Conservation (phyloP, 2,113 vertebrate genomes). For the Chaenocephalus aceratus region DNA sequence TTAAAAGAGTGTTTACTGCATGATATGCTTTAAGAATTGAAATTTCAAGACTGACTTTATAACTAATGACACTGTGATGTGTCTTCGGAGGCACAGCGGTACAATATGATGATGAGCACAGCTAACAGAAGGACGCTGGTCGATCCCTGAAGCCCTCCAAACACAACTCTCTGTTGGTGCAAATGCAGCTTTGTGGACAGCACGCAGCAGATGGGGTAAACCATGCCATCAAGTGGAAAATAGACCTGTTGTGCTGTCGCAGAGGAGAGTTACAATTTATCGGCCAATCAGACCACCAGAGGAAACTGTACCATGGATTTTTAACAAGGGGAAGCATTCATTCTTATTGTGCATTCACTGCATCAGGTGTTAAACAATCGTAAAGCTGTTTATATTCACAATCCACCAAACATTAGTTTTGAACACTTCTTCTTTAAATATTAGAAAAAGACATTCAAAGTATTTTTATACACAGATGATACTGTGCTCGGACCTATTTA, state of each 20-base stretch:
- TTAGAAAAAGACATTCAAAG: not conserved
- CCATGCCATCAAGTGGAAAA: conserved; percentile 85
- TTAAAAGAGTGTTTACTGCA: not conserved
- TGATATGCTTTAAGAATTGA: conserved; percentile 18
- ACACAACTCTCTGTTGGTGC: conserved; percentile 72
- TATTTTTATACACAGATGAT: not conserved
- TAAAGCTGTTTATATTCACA: conserved; percentile 14
- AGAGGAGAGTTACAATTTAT: conserved; percentile 68
- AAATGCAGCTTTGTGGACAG: conserved; percentile 72
- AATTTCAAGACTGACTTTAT: conserved; percentile 49
- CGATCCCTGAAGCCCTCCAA: conserved; percentile 72
- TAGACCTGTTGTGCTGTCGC: conserved; percentile 82
- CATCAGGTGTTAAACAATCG: conserved; percentile 27
- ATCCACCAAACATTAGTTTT: not conserved
- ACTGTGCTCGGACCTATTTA: not conserved
- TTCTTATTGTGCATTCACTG: conserved; percentile 39
- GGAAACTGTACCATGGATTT: conserved; percentile 44
- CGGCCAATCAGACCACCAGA: conserved; percentile 63
- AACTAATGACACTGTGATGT: conserved; percentile 44
- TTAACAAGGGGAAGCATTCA: conserved; percentile 32
- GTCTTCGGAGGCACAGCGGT: conserved; percentile 30
- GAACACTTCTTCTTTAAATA: accelerated
- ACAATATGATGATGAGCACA: conserved; percentile 57
- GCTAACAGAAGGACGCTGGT: conserved; percentile 64
- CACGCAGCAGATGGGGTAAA: conserved; percentile 81